These are phyloP conservation scores for Lampropteryx suffumata DNA, from an alignment of 2,888 invertebrate species.

Conservation along the genomic window DNA sequence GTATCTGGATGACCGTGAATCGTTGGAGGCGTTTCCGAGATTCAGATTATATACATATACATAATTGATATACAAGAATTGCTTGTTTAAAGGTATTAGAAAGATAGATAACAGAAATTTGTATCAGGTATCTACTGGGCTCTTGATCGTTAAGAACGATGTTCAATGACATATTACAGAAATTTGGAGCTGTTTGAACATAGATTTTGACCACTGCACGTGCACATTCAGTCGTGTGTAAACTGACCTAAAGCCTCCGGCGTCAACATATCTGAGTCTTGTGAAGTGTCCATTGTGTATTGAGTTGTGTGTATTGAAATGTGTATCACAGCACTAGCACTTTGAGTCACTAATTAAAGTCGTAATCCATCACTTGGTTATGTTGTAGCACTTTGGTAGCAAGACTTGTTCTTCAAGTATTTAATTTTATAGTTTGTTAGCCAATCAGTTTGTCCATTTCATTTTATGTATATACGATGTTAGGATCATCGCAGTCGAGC, in stretches of 20 bases:
- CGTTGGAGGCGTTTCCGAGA: too few species aligned
- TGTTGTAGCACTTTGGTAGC: slow-evolving; percentile 7
- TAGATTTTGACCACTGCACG: slow-evolving; percentile 37
- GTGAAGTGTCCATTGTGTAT: slow-evolving; percentile 64
- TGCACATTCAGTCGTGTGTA: slow-evolving; percentile 18
- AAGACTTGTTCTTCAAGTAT: slow-evolving; percentile 18
- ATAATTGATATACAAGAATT: too few species aligned
- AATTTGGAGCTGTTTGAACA: background rate
- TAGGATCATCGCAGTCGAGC: background rate
- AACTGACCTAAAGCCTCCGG: slow-evolving; percentile 77
- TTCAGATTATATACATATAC: too few species aligned
- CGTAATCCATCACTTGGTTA: slow-evolving; percentile 15
- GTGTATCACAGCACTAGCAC: slow-evolving; percentile 28
- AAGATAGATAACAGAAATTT: too few species aligned
- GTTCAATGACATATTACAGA: too few species aligned
- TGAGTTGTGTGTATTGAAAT: slow-evolving; percentile 40
- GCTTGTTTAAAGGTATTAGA: too few species aligned
- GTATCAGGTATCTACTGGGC: too few species aligned
- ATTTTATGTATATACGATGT: slow-evolving; percentile 1
- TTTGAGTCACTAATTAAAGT: slow-evolving; percentile 14
- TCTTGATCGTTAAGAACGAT: too few species aligned
- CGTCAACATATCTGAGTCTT: slow-evolving; percentile 66
- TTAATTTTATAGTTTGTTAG: slow-evolving; percentile 14
- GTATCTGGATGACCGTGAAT: too few species aligned
- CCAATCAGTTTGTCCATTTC: slow-evolving; percentile 6